Evolutionary conservation across 2,797 vertebrate genomes (phyloP).

Genomic region (Lates japonicus): DNA sequence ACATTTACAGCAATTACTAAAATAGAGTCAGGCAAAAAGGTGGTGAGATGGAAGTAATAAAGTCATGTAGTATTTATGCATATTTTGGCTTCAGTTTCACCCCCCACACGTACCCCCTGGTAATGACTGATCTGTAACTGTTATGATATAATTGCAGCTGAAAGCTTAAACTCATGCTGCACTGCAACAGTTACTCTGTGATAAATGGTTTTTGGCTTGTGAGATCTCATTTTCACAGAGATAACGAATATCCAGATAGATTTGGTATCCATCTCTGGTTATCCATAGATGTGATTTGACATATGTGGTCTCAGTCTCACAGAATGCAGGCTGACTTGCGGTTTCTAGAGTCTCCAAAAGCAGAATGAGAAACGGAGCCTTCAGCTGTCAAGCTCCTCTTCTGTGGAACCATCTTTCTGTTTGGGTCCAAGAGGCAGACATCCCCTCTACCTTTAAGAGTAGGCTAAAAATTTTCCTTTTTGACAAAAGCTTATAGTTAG

Average conservation of each 20-base stretch:
- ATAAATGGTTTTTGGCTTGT: neutral
- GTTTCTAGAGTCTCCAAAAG: no score
- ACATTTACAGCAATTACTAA: neutral
- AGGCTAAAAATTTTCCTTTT: no score
- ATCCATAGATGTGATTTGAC: conserved; percentile 5
- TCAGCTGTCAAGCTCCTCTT: no score
- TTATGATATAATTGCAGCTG: neutral
- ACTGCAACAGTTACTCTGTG: neutral
- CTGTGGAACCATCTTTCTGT: no score
- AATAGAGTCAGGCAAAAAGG: neutral
- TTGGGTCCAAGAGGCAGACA: no score
- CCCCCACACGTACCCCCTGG: neutral
- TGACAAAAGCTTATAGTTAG: no score
- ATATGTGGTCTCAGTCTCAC: neutral
- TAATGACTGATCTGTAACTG: neutral
- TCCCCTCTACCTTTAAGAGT: no score
- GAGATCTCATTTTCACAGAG: neutral
- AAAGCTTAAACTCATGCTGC: neutral
- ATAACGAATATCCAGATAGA: neutral
- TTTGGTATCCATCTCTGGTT: neutral
- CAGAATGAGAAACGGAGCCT: no score
- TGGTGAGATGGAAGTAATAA: neutral
- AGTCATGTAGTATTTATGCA: neutral
- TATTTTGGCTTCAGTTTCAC: neutral
- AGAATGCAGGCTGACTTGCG: no score